A percentile compares a stretch with the other conserved stretches of the same genome.
These are phyloP conservation scores for Drosophila neotestacea DNA, from an alignment of 2,888 invertebrate genomes.

Conservation along the genomic window DNA sequence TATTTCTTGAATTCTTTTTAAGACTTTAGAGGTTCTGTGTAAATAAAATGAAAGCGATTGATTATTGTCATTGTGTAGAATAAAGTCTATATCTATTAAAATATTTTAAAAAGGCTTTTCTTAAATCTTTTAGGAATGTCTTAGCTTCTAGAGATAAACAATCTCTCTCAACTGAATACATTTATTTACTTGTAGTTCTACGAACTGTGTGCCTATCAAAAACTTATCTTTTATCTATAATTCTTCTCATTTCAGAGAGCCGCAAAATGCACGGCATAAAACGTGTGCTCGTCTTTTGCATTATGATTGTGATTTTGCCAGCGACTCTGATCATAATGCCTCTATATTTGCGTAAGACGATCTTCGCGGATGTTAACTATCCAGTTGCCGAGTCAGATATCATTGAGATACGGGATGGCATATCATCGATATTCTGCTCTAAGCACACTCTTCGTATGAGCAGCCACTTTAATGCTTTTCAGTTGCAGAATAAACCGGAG, in stretches of 20 bases:
- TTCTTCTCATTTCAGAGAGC: slow-evolving; percentile 86
- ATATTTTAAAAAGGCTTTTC: background rate
- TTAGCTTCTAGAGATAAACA: background rate
- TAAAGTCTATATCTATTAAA: background rate
- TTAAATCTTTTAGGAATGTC: background rate
- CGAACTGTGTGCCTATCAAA: slow-evolving; percentile 18
- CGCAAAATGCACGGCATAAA: slow-evolving; percentile 92
- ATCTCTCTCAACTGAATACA: background rate
- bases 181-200: slow-evolving; percentile 3
- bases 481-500: slow-evolving; percentile 90
- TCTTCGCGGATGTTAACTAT: slow-evolving; percentile 92
- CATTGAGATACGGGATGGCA: slow-evolving; percentile 92
- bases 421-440: slow-evolving; percentile 93
- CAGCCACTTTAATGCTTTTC: slow-evolving; percentile 89
- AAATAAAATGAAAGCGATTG: no score
- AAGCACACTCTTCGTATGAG: slow-evolving; percentile 92
- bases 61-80: no score
- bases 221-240: slow-evolving; percentile 27
- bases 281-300: slow-evolving; percentile 91
- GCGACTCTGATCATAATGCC: slow-evolving; percentile 91
- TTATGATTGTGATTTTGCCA: slow-evolving; percentile 91
- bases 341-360: slow-evolving; percentile 90
- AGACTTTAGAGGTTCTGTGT: no score
- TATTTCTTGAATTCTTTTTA: no score
- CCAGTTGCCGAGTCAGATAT: slow-evolving; percentile 94